Evolutionary conservation across 2,888 invertebrate genomes (phyloP), one percentile per base, ranked within the genome.

Genomic region (Agonopterix heracliana): DNA sequence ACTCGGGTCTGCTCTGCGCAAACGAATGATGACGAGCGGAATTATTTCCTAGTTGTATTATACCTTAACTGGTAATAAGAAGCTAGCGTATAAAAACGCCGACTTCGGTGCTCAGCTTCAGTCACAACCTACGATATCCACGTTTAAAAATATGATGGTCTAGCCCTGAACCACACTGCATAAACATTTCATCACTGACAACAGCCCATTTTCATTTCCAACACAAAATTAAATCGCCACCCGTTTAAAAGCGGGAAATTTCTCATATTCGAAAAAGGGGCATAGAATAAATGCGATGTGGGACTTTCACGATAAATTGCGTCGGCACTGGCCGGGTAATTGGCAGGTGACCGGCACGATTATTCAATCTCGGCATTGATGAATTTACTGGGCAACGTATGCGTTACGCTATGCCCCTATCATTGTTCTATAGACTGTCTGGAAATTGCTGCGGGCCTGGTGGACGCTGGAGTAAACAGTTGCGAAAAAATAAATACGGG

Each of bases 291-390:
- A 59, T 53, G 53, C 51, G 46, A 38, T 47, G 45, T 36, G 51
- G 51, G 48, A 55, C 48, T 51, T 54, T 54, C 51, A 57, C 59
- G 55, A 61, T 63, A 61, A 61, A 61, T 63, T 55, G 59, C 53
- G 54, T 47, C 52, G 49, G 53, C 52, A 40, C 51, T 52, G 58
- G 51, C 49, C 51, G 45, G 48, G 56, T 63, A 63, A 63, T 63
- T 63, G 63, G 59, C 63, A 63, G 63, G 61, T 63, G 61, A 61
- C 63, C 61, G 60, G 55, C 46, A 38, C 57, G 54, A 63, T 63
- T 60, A 61, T 55, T 59, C 58, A 61, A 54, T 55, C 52, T 46
- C 41, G 60, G 57, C 59, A 56, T 56, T 61, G 63, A 63, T 57
- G 56, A 56, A 60, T 61, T 54, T 53, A 52, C 48, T 47, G 49